Evolutionary conservation across 2,797 vertebrate genomes (phyloP).

Genomic region (Mycteria americana): DNA sequence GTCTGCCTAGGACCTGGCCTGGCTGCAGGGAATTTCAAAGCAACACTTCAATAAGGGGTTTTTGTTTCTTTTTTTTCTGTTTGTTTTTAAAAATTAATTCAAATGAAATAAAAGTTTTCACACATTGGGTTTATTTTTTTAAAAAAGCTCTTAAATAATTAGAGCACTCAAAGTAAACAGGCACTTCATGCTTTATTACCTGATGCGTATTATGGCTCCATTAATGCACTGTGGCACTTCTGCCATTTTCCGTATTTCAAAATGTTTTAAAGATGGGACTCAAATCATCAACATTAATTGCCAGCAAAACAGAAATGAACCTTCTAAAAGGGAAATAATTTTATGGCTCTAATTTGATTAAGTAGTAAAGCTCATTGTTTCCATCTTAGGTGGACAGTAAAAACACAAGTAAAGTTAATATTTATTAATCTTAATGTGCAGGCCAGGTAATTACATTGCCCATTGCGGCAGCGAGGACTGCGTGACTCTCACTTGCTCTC

Average conservation of each 20-base stretch:
- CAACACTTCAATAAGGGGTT: background rate
- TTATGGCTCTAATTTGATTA: slow-evolving; percentile 79
- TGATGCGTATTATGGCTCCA: slow-evolving; percentile 71
- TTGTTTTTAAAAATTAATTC: background rate
- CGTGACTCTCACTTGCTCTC: background rate
- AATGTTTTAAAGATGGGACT: slow-evolving; percentile 64
- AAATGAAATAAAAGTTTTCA: slow-evolving; percentile 43
- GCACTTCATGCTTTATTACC: slow-evolving; percentile 76
- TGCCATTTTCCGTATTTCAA: slow-evolving; percentile 60
- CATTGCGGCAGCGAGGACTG: background rate
- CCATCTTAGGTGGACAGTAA: slow-evolving; percentile 58
- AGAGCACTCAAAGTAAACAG: slow-evolving; percentile 70
- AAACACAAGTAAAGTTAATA: slow-evolving; percentile 72
- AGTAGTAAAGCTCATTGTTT: slow-evolving; percentile 68
- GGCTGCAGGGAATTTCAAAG: background rate
- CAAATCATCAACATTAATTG: slow-evolving; percentile 77
- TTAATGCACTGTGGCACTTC: slow-evolving; percentile 70
- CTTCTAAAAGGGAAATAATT: slow-evolving; percentile 76
- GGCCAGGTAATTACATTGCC: slow-evolving; percentile 42
- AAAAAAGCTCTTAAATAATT: slow-evolving; percentile 79
- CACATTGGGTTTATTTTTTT: background rate
- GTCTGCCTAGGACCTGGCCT: background rate
- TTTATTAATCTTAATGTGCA: slow-evolving; percentile 71
- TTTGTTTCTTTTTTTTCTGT: background rate
- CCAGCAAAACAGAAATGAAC: slow-evolving; percentile 73